Conservation (phyloP, 1,140 invertebrate genomes). For the Carcinoscorpius rotundicauda region DNA sequence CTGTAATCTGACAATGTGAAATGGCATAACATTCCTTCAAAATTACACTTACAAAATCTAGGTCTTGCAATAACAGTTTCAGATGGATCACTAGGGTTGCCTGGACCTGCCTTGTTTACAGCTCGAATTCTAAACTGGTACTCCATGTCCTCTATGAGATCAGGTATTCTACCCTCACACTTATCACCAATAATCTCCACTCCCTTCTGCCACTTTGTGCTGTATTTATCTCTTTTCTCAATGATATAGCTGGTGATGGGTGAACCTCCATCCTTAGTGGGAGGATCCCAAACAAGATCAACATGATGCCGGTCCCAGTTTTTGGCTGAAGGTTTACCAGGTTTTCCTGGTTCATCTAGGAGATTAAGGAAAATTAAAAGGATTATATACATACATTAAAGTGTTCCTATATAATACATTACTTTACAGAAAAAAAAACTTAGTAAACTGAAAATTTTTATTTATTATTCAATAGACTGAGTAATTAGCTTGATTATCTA, state of each 20-base stretch:
- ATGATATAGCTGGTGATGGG: conserved; percentile 95
- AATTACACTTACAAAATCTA: conserved; percentile 18
- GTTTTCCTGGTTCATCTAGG: conserved; percentile 66
- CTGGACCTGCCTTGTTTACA: conserved; percentile 85
- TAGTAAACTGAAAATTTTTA: no score
- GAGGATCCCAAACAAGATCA: conserved; percentile 82
- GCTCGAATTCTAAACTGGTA: conserved; percentile 95
- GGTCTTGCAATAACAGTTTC: conserved; percentile 21
- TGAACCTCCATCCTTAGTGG: conserved; percentile 84
- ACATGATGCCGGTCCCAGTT: conserved; percentile 82
- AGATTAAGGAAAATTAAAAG: no score
- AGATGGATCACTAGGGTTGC: conserved; percentile 84
- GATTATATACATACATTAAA: no score
- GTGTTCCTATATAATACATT: no score
- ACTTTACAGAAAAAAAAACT: no score
- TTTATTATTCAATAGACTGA: no score
- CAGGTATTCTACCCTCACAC: conserved; percentile 53
- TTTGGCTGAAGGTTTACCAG: conserved; percentile 76
- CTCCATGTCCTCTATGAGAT: conserved; percentile 85
- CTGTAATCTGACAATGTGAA: no score
- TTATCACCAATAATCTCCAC: conserved; percentile 66
- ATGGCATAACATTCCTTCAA: no score
- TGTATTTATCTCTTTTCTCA: conserved; percentile 87
- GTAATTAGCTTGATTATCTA: no score
- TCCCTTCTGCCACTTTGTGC: conserved; percentile 80